A percentile compares a stretch with the other conserved stretches of the same genome.
Conservation (phyloP, 2,888 invertebrate genomes). For the Leucania comma region DNA sequence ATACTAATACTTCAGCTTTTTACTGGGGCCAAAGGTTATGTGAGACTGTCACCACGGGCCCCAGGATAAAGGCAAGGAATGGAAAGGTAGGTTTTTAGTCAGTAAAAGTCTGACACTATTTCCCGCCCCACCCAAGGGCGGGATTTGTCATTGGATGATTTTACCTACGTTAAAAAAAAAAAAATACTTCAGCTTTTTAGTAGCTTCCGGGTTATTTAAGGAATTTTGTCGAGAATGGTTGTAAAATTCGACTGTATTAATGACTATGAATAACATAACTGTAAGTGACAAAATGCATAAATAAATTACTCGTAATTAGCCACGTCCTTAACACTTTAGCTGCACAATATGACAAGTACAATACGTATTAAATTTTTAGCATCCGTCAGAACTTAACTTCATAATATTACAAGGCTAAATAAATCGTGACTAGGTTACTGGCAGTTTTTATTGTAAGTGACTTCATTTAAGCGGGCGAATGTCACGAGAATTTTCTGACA, state of each 20-base stretch:
- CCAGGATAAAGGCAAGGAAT: too few species aligned
- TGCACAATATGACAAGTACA: background rate
- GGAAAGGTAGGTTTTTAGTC: too few species aligned
- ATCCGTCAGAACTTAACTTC: slow-evolving; percentile 16
- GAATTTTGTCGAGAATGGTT: background rate
- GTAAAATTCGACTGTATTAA: background rate
- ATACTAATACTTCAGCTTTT: too few species aligned
- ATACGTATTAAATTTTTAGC: slow-evolving; percentile 7
- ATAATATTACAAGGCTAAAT: slow-evolving; percentile 48
- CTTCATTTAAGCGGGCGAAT: slow-evolving; percentile 16
- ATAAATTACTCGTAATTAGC: slow-evolving; percentile 22
- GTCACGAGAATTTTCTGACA: slow-evolving; percentile 1
- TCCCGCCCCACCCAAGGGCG: too few species aligned
- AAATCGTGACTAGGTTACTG: slow-evolving; percentile 46
- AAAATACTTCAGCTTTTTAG: background rate
- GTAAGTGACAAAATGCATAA: slow-evolving; percentile 5
- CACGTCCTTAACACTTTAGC: slow-evolving; percentile 21
- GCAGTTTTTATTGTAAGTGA: slow-evolving; percentile 34
- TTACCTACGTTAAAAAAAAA: too few species aligned
- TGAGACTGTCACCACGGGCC: too few species aligned
- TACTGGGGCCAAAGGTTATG: too few species aligned
- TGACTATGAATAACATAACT: background rate
- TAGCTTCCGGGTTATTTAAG: background rate
- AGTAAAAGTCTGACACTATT: too few species aligned
- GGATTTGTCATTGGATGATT: too few species aligned